Conservation (phyloP, 92 coral and sea anemone species). For the Umimayanthus kanabou region DNA sequence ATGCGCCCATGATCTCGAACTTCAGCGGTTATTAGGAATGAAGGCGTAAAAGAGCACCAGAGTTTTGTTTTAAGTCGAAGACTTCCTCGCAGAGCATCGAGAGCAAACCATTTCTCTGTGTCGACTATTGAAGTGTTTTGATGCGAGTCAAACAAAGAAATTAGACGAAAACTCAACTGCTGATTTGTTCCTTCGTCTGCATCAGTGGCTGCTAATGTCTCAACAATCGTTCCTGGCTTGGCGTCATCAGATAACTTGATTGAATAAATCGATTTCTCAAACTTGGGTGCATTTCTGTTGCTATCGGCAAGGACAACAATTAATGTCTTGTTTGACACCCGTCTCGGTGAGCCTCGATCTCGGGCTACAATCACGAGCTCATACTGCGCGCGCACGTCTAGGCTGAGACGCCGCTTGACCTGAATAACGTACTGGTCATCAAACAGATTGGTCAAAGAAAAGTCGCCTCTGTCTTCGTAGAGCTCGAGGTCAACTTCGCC, state of each 20-base stretch:
- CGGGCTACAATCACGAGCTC: slow-evolving; percentile 72
- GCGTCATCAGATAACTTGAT: slow-evolving; percentile 64
- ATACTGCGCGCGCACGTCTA: slow-evolving; percentile 65
- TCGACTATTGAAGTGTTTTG: slow-evolving; percentile 44
- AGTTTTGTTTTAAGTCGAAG: slow-evolving; percentile 61
- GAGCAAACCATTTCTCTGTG: slow-evolving; percentile 66
- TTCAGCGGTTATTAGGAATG: slow-evolving; percentile 65
- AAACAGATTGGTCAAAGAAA: slow-evolving; percentile 59
- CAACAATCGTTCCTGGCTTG: slow-evolving; percentile 56
- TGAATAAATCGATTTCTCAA: slow-evolving; percentile 49
- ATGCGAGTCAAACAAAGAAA: slow-evolving; percentile 45
- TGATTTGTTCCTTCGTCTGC: slow-evolving; percentile 71
- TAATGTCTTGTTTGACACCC: slow-evolving; percentile 46
- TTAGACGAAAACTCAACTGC: slow-evolving; percentile 63
- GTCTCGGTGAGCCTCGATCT: slow-evolving; percentile 77
- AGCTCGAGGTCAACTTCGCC: slow-evolving; percentile 71
- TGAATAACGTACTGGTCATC: slow-evolving; percentile 58
- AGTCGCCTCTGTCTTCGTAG: slow-evolving; percentile 62
- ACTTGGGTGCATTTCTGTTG: slow-evolving; percentile 85
- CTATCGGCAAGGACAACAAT: slow-evolving; percentile 70
- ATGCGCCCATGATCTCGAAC: slow-evolving; percentile 80
- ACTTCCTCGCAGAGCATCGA: slow-evolving; percentile 65
- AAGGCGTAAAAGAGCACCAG: slow-evolving; percentile 79
- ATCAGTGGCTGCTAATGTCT: slow-evolving; percentile 68
- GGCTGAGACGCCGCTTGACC: slow-evolving; percentile 64